Evolutionary conservation across 2,113 vertebrate genomes (phyloP).

Genomic region (Aspidoscelis tigris): DNA sequence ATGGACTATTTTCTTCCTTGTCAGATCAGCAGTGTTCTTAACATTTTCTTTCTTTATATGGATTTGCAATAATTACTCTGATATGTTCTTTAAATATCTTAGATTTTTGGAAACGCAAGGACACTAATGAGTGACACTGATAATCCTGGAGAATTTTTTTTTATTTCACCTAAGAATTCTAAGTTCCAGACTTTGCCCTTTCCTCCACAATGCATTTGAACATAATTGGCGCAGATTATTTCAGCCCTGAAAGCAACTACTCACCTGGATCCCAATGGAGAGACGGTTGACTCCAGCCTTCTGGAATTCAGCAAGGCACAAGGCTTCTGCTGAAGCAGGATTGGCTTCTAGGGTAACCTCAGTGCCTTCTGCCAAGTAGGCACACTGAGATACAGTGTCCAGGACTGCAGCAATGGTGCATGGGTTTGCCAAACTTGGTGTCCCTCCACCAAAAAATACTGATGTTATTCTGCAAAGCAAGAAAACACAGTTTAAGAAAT

Average conservation of each 20-base stretch:
- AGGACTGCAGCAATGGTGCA: conserved; percentile 79
- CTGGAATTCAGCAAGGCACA: conserved; percentile 76
- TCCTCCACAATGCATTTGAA: background rate
- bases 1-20: too few relatives aligned
- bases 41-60: too few relatives aligned
- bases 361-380: conserved; percentile 63
- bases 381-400: conserved; percentile 73
- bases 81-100: too few relatives aligned
- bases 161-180: background rate
- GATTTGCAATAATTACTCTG: too few relatives aligned
- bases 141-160: too few relatives aligned
- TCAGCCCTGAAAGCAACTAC: background rate
- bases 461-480: conserved; percentile 82
- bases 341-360: conserved; percentile 93
- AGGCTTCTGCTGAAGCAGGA: conserved; percentile 77
- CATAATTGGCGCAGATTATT: background rate
- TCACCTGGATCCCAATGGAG: conserved; percentile 92
- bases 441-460: conserved; percentile 92
- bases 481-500: background rate
- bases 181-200: background rate
- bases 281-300: conserved; percentile 87
- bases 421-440: conserved; percentile 89
- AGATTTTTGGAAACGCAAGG: background rate
- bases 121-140: too few relatives aligned
- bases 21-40: too few relatives aligned